Base-by-base conservation (phyloP, 2,797 vertebrate genomes). In the Merluccius polli region DNA sequence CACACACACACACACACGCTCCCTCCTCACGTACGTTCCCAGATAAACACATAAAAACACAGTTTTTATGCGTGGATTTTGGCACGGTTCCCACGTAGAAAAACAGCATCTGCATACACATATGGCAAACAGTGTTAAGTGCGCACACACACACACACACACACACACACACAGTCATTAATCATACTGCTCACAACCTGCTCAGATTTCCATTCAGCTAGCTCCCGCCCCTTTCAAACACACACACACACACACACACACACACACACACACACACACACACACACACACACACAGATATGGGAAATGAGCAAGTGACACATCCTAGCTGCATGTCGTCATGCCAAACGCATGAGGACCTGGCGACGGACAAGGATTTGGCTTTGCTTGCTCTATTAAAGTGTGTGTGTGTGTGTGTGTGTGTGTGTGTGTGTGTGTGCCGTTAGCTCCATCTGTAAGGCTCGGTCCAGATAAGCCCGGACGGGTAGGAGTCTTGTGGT, bases 261-360 rank as follows among this genome's bases (percentile, higher is more conserved):
- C 21, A 68, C 27, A 30, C 3, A 30, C 79, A 65, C 27, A 73
- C 68, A 68, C n/a, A 52, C 35, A 71, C 21, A 72, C 79, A 71
- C 36, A 63, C n/a, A 72, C 29, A 30, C 59, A 52, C 72, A 59
- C 29, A 59, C 4, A 31, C 59, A 73, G 27, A 27, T 48, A 44
- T 75, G 79, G 83, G 78, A 78, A 75, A 83, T 82, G 71, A 84
- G 83, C 77, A 79, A 79, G 77, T 79, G 85, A 87, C 85, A 85
- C 70, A 77, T 87, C 78, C 75, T 80, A 76, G 82, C 38, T 9
- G 67, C 71, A 78, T 84, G 89, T 72, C 65, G 81, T 88, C 88
- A 88, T 83, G 76, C 75, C 77, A 35, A 81, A 82, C 15, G 44
- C 77, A 77, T 74, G 44, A 86, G 77, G 77, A 75, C 77, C 80